Base-by-base conservation (phyloP, 2,797 vertebrate species). In the Pogonophryne albipinna region DNA sequence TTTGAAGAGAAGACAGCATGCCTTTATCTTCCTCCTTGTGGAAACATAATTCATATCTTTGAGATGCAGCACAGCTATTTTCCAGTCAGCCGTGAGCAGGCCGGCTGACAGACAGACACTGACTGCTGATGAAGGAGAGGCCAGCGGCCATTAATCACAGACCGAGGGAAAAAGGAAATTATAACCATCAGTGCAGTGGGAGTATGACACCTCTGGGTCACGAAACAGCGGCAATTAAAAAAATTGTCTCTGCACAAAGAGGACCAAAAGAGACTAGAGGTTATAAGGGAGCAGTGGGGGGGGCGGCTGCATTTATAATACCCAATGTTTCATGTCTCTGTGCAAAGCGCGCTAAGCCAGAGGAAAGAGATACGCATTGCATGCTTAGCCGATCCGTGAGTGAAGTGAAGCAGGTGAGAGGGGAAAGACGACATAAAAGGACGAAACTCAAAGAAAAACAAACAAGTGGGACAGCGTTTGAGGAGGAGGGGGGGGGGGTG, bases 11-110 rank as follows among this genome's bases (percentile, higher is more conserved):
- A 68, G 66, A 74, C 75, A 79, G 71, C 6, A 2, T 2, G 51
- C 56, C 56, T 87, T 85, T 66, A 81, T 84, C 72, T 74, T 56
- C 52, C 11, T 66, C 52, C 65, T 70, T 72, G 34, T 75, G 75
- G 67, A 76, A 69, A 79, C 46, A 51, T 2, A 58, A 47, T 58
- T 72, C 42, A 50, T 53, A 78, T 73, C 79, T 56, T 61, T 69
- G 47, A 63, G 71, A 55, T 27, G 46, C 3, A 5, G 61, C 75
- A 60, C 13, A 11, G 42, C 23, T 62, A 19, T 65, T 74, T 80
- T 67, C 74, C 63, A 51, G 51, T 53, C 67, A 58, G 73, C 20
- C 46, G 60, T 17, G 50, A 59, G 13, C 56, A 60, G 62, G 50
- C 46, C 76, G 10, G 27, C 72, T 71, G 56, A 75, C 77, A 71